phyloP scores from a whole-genome alignment of 2,113 vertebrate genomes.

The Camelus dromedarius region DNA sequence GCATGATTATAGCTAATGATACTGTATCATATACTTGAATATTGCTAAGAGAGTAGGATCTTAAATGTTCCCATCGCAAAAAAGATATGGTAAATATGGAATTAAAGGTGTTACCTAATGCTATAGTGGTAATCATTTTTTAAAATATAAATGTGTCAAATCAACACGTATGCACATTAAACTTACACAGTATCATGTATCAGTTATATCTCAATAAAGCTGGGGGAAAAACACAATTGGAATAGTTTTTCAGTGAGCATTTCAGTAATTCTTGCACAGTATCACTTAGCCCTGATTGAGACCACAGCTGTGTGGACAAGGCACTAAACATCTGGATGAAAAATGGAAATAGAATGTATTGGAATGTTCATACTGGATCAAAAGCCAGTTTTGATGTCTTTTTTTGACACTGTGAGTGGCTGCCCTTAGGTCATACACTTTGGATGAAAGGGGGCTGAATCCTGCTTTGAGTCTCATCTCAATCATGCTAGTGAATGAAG shows the following conservation, averaged over 20 bases:
- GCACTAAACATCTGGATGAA: neutral
- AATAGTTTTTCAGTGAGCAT: slow-evolving; percentile 40
- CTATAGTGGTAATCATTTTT: neutral
- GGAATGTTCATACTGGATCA: neutral
- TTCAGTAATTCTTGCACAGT: neutral
- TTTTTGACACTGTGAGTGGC: neutral
- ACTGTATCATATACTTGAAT: neutral
- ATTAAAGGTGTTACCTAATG: neutral
- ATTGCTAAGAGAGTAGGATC: neutral
- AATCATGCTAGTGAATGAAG: neutral
- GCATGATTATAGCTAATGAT: neutral
- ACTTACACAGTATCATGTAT: neutral
- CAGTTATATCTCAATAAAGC: neutral
- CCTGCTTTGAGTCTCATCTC: neutral
- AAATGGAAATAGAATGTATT: neutral
- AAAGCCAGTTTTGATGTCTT: neutral
- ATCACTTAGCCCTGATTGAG: neutral
- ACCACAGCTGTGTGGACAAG: neutral
- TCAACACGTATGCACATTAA: neutral
- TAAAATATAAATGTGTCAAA: neutral
- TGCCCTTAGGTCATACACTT: neutral
- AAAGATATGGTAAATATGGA: neutral
- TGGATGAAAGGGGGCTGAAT: neutral
- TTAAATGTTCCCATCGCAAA: neutral
- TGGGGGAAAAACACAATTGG: neutral